Percentiles rank a stretch among this genome's conserved stretches.
These are phyloP conservation scores for Coregonus clupeaformis DNA, from an alignment of 2,113 vertebrate species.

Conservation along the genomic window DNA sequence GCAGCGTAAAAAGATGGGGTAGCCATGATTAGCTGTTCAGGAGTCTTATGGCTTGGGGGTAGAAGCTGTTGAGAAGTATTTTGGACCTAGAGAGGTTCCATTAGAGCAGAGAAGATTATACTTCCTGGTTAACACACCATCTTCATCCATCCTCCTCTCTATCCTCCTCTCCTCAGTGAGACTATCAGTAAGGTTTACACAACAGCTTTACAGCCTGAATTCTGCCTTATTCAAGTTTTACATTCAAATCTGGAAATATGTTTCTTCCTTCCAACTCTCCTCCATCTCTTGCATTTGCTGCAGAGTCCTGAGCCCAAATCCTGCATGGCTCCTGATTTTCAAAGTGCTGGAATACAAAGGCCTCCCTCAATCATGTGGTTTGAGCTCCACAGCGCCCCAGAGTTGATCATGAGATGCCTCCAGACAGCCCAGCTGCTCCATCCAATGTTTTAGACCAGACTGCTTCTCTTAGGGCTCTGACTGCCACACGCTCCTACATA, in stretches of 20 bases:
- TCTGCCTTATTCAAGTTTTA: constrained; percentile 11
- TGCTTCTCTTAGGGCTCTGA: constrained; percentile 39
- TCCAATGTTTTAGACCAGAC: constrained; percentile 49
- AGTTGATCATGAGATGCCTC: constrained; percentile 40
- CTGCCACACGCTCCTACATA: constrained; percentile 22
- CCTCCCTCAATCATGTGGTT: constrained; percentile 44
- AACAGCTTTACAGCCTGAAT: constrained; percentile 28
- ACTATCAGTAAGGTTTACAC: constrained; percentile 3
- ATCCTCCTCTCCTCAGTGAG: constrained; percentile 38
- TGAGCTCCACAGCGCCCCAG: not conserved
- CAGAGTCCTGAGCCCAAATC: not conserved
- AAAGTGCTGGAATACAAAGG: constrained; percentile 44
- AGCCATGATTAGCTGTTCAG: no score
- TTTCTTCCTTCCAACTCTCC: constrained; percentile 13
- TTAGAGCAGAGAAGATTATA: constrained; percentile 22
- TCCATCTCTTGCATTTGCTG: constrained; percentile 17
- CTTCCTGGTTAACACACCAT: not conserved
- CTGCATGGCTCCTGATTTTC: constrained; percentile 19
- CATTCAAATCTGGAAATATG: constrained; percentile 14
- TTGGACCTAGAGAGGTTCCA: constrained; percentile 21
- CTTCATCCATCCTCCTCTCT: constrained; percentile 13
- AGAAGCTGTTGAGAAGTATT: no score
- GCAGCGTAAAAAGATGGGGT: no score
- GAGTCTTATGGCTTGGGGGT: no score
- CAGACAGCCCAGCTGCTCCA: constrained; percentile 38